Evolutionary conservation across 2,888 invertebrate genomes (phyloP), one percentile per base, ranked within the genome.

Genomic region (Vanessa cardui): DNA sequence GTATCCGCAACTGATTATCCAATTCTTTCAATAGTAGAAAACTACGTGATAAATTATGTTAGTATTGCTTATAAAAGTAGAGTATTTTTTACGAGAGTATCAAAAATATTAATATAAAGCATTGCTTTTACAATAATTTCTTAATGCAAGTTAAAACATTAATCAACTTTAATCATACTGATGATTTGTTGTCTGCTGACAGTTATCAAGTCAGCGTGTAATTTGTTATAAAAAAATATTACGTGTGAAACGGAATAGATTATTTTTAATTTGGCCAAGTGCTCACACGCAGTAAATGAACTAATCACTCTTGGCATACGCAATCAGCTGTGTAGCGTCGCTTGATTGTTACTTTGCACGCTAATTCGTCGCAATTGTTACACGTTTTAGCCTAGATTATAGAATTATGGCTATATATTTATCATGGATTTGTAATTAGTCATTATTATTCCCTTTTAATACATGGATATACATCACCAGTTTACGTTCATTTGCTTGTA

Each of bases 241-340:
- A 68, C 61, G 58, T 44, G 66, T 66, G 68, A 50, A 68, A 68
- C 56, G 62, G 68, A 70, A 71, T 75, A 72, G 68, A 60, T 67
- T 72, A 69, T 72, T 72, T 72, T 72, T 72, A 73, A 74, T 72
- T 73, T 72, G 72, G 66, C 70, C 71, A 70, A 69, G 68, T 68
- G 62, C 60, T 64, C 69, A 69, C 64, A 58, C 66, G 61, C 67
- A 69, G 69, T 64, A 73, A 69, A 69, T 62, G 65, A 61, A 64
- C 68, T 72, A 73, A 74, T 78, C 74, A 78, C 75, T 74, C 70
- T 73, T 75, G 73, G 74, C 76, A 77, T 73, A 74, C 74, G 78
- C 77, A 80, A 80, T 83, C 78, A 83, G 79, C 81, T 76, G 78
- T 73, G 76, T 77, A 78, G 77, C 81, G 83, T 83, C 83, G 79